A percentile compares a stretch with the other conserved stretches of the same genome.
Evolutionary conservation across 2,888 invertebrate species (phyloP).

Genomic region (Gonocerus acuteangulatus): DNA sequence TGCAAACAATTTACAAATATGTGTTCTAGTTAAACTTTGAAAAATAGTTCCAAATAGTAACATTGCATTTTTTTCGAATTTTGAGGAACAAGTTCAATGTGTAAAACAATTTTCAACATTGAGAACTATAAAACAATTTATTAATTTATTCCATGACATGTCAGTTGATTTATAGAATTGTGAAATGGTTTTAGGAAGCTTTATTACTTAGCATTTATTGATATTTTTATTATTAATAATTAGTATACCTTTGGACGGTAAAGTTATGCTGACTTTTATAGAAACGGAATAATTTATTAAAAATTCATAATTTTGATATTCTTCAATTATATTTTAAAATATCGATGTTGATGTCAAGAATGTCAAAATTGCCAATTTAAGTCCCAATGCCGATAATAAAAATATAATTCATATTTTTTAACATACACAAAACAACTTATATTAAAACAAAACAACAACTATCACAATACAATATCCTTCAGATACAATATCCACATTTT

Average conservation of each 20-base stretch:
- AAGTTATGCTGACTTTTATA: constrained; percentile 3
- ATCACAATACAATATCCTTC: no score
- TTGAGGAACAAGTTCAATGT: neutral
- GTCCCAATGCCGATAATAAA: constrained; percentile 22
- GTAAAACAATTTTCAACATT: neutral
- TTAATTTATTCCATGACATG: neutral
- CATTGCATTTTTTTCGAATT: no score
- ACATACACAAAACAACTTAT: no score
- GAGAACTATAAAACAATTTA: neutral
- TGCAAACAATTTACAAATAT: no score
- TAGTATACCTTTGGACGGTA: constrained; percentile 24
- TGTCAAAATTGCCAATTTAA: constrained; percentile 14
- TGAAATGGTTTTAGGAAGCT: no score
- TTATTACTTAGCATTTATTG: neutral
- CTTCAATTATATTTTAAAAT: no score
- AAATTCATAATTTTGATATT: no score
- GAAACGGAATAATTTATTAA: no score
- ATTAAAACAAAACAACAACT: neutral
- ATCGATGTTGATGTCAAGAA: no score
- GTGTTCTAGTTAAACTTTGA: no score
- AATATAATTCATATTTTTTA: neutral
- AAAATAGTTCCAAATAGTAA: no score
- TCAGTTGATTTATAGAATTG: neutral
- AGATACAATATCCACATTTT: no score
- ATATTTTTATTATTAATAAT: constrained; percentile 4